A percentile compares a stretch with the other conserved stretches of the same genome.
These are phyloP conservation scores for Conchocele bisecta DNA, from an alignment of 2,888 invertebrate species.

Conservation along the genomic window DNA sequence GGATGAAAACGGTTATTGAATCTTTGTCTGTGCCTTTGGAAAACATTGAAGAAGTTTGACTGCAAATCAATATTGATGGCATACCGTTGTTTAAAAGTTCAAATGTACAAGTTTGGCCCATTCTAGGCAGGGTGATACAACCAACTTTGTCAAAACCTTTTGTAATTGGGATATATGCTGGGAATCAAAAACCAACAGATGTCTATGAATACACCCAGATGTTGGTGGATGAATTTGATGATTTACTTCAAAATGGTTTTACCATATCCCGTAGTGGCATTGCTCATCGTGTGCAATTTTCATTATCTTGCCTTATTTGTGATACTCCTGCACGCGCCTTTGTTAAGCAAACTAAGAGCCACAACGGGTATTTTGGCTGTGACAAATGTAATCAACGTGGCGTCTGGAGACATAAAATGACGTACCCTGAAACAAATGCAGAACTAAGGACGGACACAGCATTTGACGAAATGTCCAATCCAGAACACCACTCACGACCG, in stretches of 20 bases:
- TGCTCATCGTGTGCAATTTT: too few species aligned
- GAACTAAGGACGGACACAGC: slow-evolving; percentile 42
- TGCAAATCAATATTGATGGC: slow-evolving; percentile 41
- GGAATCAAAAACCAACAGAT: not conserved
- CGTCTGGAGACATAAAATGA: slow-evolving; percentile 33
- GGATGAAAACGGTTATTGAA: too few species aligned
- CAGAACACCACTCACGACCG: slow-evolving; percentile 57
- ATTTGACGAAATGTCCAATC: slow-evolving; percentile 47
- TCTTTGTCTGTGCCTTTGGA: too few species aligned
- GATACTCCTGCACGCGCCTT: too few species aligned
- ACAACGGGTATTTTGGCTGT: too few species aligned
- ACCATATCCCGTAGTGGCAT: too few species aligned
- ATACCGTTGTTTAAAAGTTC: slow-evolving; percentile 31
- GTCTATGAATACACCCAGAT: too few species aligned
- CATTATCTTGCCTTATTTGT: slow-evolving; percentile 16
- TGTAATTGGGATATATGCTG: too few species aligned
- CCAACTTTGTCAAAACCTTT: slow-evolving; percentile 16
- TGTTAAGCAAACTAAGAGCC: too few species aligned
- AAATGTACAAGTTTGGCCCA: slow-evolving; percentile 21
- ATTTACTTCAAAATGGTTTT: too few species aligned
- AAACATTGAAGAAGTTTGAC: not conserved
- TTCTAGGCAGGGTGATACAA: slow-evolving; percentile 5
- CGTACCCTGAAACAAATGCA: slow-evolving; percentile 50
- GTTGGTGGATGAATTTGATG: too few species aligned
- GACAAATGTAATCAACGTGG: slow-evolving; percentile 9